Conservation (phyloP, 2,113 vertebrate genomes). For the Fulica atra region DNA sequence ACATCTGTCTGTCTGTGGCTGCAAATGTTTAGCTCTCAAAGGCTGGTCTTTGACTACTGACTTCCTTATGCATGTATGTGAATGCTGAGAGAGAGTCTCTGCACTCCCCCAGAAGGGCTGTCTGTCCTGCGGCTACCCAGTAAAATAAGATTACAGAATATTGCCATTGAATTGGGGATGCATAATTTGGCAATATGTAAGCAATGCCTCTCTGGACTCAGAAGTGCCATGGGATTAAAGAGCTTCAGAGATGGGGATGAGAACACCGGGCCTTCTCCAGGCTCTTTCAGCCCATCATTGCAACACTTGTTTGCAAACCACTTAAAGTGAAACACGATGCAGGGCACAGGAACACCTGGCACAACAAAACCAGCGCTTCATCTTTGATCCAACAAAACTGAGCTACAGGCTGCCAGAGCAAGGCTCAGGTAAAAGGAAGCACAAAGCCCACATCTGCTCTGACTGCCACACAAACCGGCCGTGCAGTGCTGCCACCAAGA, state of each 20-base stretch:
- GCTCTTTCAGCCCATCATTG: not conserved
- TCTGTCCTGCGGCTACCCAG: not conserved
- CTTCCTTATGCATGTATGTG: not conserved
- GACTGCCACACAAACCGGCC: not conserved
- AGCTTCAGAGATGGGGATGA: not conserved
- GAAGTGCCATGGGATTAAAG: not conserved
- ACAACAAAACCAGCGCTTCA: not conserved
- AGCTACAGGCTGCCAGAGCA: not conserved
- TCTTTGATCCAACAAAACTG: not conserved
- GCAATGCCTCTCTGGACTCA: not conserved
- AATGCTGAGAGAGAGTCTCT: not conserved
- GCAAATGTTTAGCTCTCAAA: not conserved
- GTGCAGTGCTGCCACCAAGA: not conserved
- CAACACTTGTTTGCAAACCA: not conserved
- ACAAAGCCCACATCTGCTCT: not conserved
- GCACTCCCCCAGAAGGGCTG: not conserved
- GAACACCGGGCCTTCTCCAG: not conserved
- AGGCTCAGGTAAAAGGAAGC: not conserved
- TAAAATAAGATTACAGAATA: not conserved
- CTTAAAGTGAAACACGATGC: not conserved
- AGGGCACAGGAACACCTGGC: not conserved
- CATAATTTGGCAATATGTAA: not conserved
- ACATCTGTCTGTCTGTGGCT: slow-evolving; percentile 2
- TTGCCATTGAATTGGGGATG: not conserved
- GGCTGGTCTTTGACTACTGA: not conserved